Base-by-base conservation (phyloP, 92 coral and sea anemone genomes). In the Muricea muricata region DNA sequence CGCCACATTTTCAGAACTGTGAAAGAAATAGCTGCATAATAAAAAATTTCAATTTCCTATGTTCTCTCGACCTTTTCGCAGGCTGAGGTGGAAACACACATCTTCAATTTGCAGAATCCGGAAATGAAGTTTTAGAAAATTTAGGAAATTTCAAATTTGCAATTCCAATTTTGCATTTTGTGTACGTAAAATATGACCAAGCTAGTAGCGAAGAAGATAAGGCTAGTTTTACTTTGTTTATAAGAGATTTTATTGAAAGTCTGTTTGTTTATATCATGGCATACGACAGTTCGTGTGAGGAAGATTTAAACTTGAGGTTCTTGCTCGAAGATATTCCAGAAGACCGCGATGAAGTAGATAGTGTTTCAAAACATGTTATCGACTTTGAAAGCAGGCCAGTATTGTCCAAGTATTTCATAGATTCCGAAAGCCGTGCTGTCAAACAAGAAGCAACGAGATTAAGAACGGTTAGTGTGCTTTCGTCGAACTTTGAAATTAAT, bases 251-350 rank as follows among this genome's bases (percentile, higher is more conserved):
- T n/a, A n/a, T n/a, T n/a, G n/a, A n/a, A 57, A 57, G 6, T 11
- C 65, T 26, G 7, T 57, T 57, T 45, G 9, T 57, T 57, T 57
- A 57, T 10, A n/a, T 28, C 14, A 78, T 78, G 83, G 83, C 83
- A 29, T 52, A 76, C 68, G 68, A 76, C 33, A 76, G 39, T 24
- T 47, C 29, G 7, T 29, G 30, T 25, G 66, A 78, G 28, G 83
- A 56, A 26, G 83, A 50, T 18, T 0, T 34, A 1, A 46, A 78
- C 39, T 21, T 57, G 17, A 18, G 25, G 5, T 78, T 78, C 58
- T 58, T 78, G 24, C 25, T 52, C 32, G 67, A 50, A 21, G 66
- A 47, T 29, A n/a, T 35, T 4, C 42, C 42, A 26, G 65, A 29
- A 25, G 81, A 32, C 8, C 11, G 67, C 11, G 81, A 76, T 24